Conservation (phyloP, 64 coral and sea anemone species). For the Montipora efflorescens region DNA sequence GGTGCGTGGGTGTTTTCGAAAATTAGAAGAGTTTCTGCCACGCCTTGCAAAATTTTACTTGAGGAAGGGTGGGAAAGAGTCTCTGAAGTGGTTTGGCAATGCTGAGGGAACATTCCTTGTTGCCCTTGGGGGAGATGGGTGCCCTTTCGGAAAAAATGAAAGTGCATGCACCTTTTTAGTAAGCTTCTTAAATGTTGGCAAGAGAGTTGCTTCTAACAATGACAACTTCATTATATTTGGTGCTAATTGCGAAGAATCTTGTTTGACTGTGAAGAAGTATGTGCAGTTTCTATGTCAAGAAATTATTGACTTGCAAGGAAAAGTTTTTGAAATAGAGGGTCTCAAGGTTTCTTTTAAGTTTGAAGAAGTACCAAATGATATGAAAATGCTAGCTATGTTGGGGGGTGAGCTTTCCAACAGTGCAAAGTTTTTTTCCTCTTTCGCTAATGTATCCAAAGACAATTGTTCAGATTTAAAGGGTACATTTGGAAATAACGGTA, state of each 20-base stretch:
- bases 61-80: constrained; percentile 27
- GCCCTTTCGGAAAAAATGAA: constrained; percentile 76
- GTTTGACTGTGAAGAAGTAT: constrained; percentile 69
- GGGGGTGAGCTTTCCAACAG: constrained; percentile 50
- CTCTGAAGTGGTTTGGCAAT: constrained; percentile 82
- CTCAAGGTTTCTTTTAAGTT: constrained; percentile 59
- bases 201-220: constrained; percentile 63
- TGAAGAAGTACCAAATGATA: constrained; percentile 70
- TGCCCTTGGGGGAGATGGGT: constrained; percentile 71
- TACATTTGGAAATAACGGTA: constrained; percentile 28
- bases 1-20: neutral
- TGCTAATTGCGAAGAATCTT: constrained; percentile 78
- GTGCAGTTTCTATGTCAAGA: constrained; percentile 36
- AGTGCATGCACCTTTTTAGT: constrained; percentile 72
- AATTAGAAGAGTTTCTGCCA: no score
- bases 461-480: constrained; percentile 49
- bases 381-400: constrained; percentile 70
- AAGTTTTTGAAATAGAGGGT: constrained; percentile 56
- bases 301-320: constrained; percentile 58
- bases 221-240: constrained; percentile 78
- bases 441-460: constrained; percentile 61
- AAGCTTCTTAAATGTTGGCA: constrained; percentile 78
- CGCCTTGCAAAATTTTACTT: constrained; percentile 74
- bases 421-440: constrained; percentile 61
- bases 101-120: constrained; percentile 74